These are phyloP conservation scores for Pedetes capensis DNA, from an alignment of 2,113 vertebrate species.

Conservation along the genomic window DNA sequence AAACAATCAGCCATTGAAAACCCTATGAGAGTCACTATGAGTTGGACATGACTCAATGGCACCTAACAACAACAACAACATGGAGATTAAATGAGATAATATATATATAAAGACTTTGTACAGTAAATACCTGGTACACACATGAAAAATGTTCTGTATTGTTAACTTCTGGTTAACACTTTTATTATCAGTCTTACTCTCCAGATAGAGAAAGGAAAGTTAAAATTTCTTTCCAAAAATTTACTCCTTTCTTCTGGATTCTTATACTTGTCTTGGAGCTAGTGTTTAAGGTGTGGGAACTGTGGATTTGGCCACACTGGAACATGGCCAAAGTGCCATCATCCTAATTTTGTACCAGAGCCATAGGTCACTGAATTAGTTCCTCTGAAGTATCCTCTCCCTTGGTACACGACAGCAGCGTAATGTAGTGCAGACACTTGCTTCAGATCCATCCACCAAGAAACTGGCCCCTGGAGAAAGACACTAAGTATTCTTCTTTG, in stretches of 20 bases:
- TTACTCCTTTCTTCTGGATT: background rate
- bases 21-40: too few species aligned
- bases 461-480: constrained; percentile 60
- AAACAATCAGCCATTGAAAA: too few species aligned
- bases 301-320: background rate
- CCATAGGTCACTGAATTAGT: background rate
- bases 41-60: too few species aligned
- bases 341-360: background rate
- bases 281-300: background rate
- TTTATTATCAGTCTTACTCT: background rate
- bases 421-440: background rate
- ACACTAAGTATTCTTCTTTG: background rate
- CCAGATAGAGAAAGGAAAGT: background rate
- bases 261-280: background rate
- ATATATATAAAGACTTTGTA: background rate
- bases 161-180: background rate
- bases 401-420: background rate
- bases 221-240: background rate
- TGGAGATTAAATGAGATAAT: background rate
- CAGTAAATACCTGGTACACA: background rate
- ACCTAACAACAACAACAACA: too few species aligned
- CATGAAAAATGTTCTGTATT: background rate
- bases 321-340: background rate
- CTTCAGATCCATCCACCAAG: background rate
- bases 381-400: background rate